These are phyloP conservation scores for Protodeltote pygarga DNA, from an alignment of 2,888 invertebrate species.

Conservation along the genomic window DNA sequence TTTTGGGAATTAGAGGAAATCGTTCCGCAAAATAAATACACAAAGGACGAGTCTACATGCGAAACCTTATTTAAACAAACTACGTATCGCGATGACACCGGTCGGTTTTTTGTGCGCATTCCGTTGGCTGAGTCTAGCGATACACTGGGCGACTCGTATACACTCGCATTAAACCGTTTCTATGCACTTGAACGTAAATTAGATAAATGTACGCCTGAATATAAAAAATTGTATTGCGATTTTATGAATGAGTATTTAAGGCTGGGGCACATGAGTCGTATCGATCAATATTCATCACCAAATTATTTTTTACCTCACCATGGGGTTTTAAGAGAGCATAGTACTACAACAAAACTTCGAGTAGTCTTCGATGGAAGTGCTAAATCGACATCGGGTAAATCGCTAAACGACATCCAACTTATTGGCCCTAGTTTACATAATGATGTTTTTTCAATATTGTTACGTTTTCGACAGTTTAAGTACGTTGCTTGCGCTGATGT, in stretches of 20 bases:
- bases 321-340: neutral
- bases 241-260: constrained; percentile 4
- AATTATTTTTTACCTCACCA: constrained; percentile 5
- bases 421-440: constrained; percentile 6
- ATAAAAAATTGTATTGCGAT: constrained; percentile 6
- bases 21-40: neutral
- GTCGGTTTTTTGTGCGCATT: too few species aligned
- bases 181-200: constrained; percentile 4
- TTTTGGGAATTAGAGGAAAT: constrained; percentile 9
- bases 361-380: too few species aligned
- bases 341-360: too few species aligned
- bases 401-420: constrained; percentile 13
- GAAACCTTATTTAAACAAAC: constrained; percentile 6
- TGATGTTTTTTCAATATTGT: constrained; percentile 5
- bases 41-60: constrained; percentile 4
- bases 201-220: constrained; percentile 2
- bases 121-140: constrained; percentile 5
- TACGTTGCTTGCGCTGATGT: too few species aligned
- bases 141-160: constrained; percentile 3
- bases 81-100: constrained; percentile 6
- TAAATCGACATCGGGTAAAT: constrained; percentile 3
- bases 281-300: constrained; percentile 11
- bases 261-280: constrained; percentile 8
- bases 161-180: neutral
- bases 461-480: constrained; percentile 4